These are phyloP conservation scores for Falco concolor DNA, from an alignment of 2,797 vertebrate genomes.

Conservation along the genomic window DNA sequence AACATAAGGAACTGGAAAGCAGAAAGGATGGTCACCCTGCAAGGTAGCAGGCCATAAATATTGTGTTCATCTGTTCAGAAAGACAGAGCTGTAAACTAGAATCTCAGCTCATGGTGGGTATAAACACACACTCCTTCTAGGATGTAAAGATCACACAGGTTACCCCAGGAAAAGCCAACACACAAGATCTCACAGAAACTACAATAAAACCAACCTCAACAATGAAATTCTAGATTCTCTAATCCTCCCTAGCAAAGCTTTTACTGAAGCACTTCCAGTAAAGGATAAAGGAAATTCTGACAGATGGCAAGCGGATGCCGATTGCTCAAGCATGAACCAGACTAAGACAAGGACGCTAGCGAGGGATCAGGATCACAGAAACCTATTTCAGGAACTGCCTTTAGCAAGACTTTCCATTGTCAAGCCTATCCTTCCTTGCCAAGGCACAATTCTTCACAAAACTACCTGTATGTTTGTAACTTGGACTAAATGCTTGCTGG, in stretches of 20 bases:
- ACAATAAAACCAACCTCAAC: not conserved
- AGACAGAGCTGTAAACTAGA: not conserved
- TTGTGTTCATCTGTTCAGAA: not conserved
- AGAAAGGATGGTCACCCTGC: not conserved
- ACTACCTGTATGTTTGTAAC: not conserved
- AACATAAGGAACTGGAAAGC: not conserved
- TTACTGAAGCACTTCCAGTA: constrained; percentile 37
- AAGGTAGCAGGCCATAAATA: not conserved
- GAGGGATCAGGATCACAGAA: constrained; percentile 36
- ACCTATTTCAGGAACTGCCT: constrained; percentile 45
- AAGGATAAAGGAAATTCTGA: constrained; percentile 25
- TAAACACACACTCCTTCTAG: not conserved
- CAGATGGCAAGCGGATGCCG: constrained; percentile 40
- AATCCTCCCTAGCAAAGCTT: constrained; percentile 1
- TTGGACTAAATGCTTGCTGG: not conserved
- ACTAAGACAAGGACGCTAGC: not conserved
- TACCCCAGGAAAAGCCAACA: not conserved
- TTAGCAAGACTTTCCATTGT: not conserved
- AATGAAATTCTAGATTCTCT: not conserved
- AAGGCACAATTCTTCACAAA: not conserved
- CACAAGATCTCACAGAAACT: not conserved
- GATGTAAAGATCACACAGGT: not conserved
- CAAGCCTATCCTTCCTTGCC: not conserved
- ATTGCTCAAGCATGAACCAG: constrained; percentile 13
- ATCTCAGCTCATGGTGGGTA: not conserved